Conservation (phyloP, 2,888 invertebrate species). For the Galerucella calmariensis region DNA sequence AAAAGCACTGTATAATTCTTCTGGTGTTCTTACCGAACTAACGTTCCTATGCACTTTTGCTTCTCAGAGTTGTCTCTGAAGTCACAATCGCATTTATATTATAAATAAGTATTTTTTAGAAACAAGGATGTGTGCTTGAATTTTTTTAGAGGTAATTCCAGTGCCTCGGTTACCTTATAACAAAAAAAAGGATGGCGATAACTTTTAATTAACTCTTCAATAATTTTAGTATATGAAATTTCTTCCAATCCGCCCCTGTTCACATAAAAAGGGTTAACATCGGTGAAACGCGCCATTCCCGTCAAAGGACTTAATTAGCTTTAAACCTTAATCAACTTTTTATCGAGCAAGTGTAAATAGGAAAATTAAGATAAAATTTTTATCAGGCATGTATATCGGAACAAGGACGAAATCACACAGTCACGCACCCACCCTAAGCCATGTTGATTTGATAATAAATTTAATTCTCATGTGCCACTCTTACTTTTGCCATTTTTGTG, state of each 20-base stretch:
- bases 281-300: background rate
- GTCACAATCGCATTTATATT: too few relatives aligned
- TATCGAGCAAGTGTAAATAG: background rate
- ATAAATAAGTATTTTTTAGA: too few relatives aligned
- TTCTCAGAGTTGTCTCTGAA: too few relatives aligned
- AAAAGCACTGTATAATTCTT: too few relatives aligned
- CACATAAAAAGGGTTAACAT: background rate
- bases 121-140: too few relatives aligned
- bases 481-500: background rate
- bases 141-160: too few relatives aligned
- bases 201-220: background rate
- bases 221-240: background rate
- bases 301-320: background rate
- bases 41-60: too few relatives aligned
- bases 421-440: background rate
- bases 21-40: too few relatives aligned
- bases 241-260: background rate
- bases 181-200: too few relatives aligned
- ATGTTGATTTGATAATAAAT: constrained; percentile 12
- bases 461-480: constrained; percentile 7
- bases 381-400: background rate
- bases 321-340: background rate
- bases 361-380: background rate
- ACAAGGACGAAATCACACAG: background rate
- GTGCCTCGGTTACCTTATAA: too few relatives aligned